Percentiles rank a stretch among this genome's conserved stretches.
These are phyloP conservation scores for Octomys mimax DNA, from an alignment of 2,797 vertebrate species.

Conservation along the genomic window DNA sequence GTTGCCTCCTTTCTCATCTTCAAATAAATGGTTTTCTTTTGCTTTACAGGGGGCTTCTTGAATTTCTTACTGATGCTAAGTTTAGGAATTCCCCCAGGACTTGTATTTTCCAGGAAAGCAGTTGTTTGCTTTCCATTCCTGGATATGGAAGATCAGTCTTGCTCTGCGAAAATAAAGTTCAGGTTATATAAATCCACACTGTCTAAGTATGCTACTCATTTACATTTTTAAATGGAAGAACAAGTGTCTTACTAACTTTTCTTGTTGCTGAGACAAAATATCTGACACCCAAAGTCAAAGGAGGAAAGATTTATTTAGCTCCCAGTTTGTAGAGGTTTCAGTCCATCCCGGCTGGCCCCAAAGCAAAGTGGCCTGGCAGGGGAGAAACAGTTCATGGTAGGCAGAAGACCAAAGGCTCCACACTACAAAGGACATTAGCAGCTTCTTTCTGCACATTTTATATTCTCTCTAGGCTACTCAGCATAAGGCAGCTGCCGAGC, in stretches of 20 bases:
- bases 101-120: neutral
- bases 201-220: neutral
- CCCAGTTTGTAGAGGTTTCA: neutral
- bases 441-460: neutral
- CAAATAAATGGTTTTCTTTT: neutral
- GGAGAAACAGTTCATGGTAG: neutral
- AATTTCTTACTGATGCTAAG: neutral
- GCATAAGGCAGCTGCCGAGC: neutral
- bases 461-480: neutral
- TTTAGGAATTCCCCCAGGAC: neutral
- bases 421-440: no score
- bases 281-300: neutral
- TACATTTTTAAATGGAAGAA: neutral
- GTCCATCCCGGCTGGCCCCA: neutral
- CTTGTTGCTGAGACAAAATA: neutral
- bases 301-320: neutral
- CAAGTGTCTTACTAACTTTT: neutral
- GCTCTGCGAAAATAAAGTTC: neutral
- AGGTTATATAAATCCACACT: neutral
- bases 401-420: neutral
- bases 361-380: neutral
- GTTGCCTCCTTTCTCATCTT: neutral
- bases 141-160: neutral
- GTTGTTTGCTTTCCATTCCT: neutral
- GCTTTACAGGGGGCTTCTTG: neutral